Percentiles rank a stretch among this genome's conserved stretches.
phyloP scores from a whole-genome alignment of 2,888 invertebrate species.

The Dermolepida albohirtum region DNA sequence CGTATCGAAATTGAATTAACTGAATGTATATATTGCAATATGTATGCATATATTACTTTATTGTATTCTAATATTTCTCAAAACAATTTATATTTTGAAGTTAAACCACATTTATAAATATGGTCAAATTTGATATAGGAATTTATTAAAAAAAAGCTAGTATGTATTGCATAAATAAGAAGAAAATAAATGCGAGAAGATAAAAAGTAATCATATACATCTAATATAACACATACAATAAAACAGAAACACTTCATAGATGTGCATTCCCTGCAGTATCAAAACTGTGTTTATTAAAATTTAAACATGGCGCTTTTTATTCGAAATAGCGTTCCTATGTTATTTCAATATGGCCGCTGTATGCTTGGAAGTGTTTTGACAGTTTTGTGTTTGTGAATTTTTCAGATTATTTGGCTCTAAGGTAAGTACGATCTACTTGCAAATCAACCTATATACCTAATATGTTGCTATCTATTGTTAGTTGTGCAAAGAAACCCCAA shows the following conservation, averaged over 20 bases:
- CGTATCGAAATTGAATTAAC: too few relatives aligned
- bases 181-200: background rate
- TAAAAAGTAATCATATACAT: background rate
- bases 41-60: too few relatives aligned
- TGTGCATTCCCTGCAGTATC: slow-evolving; percentile 40
- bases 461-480: background rate
- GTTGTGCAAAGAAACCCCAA: slow-evolving; percentile 12
- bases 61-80: too few relatives aligned
- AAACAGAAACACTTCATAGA: too few relatives aligned
- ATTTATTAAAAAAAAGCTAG: too few relatives aligned
- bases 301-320: slow-evolving; percentile 38
- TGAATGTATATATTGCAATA: too few relatives aligned
- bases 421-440: slow-evolving; percentile 29
- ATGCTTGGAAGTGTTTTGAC: slow-evolving; percentile 49
- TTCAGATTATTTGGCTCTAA: slow-evolving; percentile 38
- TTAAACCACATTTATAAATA: too few relatives aligned
- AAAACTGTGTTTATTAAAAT: slow-evolving; percentile 36
- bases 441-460: background rate
- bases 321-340: slow-evolving; percentile 40
- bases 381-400: slow-evolving; percentile 46
- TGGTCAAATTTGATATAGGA: too few relatives aligned
- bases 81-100: too few relatives aligned
- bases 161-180: too few relatives aligned
- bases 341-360: slow-evolving; percentile 51
- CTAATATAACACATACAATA: background rate